Conservation (phyloP, 2,888 invertebrate genomes). For the Trichogramma dendrolimi region DNA sequence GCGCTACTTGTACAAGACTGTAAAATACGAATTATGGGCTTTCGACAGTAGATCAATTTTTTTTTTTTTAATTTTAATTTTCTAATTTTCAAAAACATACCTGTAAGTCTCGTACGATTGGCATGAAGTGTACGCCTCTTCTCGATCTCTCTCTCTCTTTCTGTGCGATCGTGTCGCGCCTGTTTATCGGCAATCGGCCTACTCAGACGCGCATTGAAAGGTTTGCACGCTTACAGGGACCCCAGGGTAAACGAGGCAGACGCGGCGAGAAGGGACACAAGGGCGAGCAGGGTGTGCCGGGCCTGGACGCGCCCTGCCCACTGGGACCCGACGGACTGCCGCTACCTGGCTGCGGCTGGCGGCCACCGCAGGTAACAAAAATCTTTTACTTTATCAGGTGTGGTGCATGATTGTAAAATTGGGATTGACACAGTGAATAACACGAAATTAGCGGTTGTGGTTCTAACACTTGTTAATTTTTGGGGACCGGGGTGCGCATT, state of each 20-base stretch:
- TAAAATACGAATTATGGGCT: no score
- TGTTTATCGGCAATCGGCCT: conserved; percentile 14
- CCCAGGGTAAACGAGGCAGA: conserved; percentile 82
- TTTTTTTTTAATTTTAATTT: no score
- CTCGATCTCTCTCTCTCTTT: no score
- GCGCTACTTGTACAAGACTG: no score
- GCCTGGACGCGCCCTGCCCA: conserved; percentile 98
- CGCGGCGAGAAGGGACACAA: conserved; percentile 90
- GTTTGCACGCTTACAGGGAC: conserved; percentile 61
- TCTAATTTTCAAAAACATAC: no score
- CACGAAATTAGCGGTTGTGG: conserved; percentile 11
- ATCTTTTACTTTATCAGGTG: background rate
- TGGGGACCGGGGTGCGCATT: conserved; percentile 39
- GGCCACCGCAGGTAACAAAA: conserved; percentile 72
- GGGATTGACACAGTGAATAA: conserved; percentile 8
- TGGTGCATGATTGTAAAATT: background rate
- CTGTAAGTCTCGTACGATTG: no score
- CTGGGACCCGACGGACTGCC: conserved; percentile 93
- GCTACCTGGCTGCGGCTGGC: conserved; percentile 92
- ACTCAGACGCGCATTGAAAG: conserved; percentile 17
- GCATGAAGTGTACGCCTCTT: no score
- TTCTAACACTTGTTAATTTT: conserved; percentile 27
- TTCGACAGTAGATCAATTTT: no score
- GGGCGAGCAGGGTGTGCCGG: conserved; percentile 95
- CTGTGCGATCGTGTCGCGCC: conserved; percentile 1